Evolutionary conservation across 2,797 vertebrate species (phyloP).

Genomic region (Helicolenus hilgendorfi): DNA sequence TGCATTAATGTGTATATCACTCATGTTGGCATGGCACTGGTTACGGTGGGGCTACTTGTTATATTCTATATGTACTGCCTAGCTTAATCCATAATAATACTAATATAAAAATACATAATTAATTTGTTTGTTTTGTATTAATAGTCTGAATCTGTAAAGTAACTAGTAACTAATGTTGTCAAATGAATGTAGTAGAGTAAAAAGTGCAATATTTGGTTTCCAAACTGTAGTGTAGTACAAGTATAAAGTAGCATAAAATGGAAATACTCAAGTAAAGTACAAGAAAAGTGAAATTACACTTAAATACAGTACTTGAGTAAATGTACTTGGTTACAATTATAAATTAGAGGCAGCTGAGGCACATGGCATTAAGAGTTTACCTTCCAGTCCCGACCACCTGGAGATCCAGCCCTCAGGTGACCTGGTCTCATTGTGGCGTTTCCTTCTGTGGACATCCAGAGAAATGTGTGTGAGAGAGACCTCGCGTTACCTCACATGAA

Average conservation of each 20-base stretch:
- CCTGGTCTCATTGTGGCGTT: background rate
- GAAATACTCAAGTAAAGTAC: background rate
- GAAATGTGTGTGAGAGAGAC: background rate
- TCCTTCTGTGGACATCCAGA: background rate
- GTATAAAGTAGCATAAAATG: background rate
- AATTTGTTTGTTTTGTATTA: background rate
- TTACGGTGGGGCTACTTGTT: background rate
- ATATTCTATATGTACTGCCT: background rate
- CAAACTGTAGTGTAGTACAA: background rate
- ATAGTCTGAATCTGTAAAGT: background rate
- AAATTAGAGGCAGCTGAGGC: background rate
- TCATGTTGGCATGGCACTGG: background rate
- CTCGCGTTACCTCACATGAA: slow-evolving; percentile 6
- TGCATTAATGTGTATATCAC: background rate
- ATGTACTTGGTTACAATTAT: background rate
- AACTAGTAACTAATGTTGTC: background rate
- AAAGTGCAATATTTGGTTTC: background rate
- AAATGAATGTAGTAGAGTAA: background rate
- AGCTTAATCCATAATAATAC: background rate
- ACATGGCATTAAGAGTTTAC: background rate
- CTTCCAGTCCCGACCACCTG: background rate
- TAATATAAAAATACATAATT: background rate
- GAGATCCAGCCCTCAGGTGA: background rate
- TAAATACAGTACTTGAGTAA: background rate
- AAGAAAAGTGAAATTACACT: background rate